Percentiles rank a stretch among this genome's conserved stretches.
Conservation (phyloP, 53 echinoderm and acorn worm genomes). For the Temnopleurus reevesii region DNA sequence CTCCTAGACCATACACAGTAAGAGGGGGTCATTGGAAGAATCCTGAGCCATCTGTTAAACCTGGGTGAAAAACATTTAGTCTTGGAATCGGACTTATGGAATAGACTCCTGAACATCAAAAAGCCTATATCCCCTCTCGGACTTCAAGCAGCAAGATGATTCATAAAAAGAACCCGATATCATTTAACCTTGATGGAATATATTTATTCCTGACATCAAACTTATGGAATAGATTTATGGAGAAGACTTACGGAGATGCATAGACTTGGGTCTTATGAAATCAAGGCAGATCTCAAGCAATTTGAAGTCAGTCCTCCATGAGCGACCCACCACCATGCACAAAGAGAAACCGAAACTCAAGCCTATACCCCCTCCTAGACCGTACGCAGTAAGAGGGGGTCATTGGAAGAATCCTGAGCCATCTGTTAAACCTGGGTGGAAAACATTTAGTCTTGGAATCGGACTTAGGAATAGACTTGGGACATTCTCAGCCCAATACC, state of each 20-base stretch:
- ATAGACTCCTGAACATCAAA: too few relatives aligned
- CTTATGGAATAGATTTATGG: too few relatives aligned
- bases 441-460: conserved; percentile 82
- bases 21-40: conserved; percentile 80
- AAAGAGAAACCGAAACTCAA: conserved; percentile 67
- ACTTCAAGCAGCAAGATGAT: too few relatives aligned
- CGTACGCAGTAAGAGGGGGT: conserved; percentile 76
- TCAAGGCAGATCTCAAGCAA: conserved; percentile 69
- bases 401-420: conserved; percentile 74
- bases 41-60: conserved; percentile 56
- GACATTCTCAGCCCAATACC: too few relatives aligned
- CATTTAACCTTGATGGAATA: too few relatives aligned
- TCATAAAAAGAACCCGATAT: background rate
- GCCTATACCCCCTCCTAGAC: conserved; percentile 81
- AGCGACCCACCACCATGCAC: conserved; percentile 65
- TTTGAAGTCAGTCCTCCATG: conserved; percentile 81
- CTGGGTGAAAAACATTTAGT: conserved; percentile 86
- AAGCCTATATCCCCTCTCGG: too few relatives aligned
- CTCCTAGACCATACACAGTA: conserved; percentile 70
- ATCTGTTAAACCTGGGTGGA: conserved; percentile 78
- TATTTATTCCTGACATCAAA: background rate
- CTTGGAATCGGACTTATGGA: conserved; percentile 76
- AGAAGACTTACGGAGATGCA: background rate
- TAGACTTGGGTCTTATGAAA: background rate
- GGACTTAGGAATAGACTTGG: conserved; percentile 57